phyloP scores from a whole-genome alignment of 2,888 invertebrate genomes.

The Seira musarum region DNA sequence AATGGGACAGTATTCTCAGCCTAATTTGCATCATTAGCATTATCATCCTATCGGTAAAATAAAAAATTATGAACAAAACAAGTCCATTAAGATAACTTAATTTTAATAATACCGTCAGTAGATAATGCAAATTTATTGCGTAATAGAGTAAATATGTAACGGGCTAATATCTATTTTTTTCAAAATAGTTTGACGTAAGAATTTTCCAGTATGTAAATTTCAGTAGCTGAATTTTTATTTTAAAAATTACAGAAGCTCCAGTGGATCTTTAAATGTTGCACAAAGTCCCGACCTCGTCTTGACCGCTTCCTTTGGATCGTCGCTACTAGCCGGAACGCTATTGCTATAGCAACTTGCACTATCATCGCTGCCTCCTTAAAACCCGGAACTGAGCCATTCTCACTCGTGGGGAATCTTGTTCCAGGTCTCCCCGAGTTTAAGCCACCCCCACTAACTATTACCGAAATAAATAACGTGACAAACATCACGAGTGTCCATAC shows the following conservation, averaged over 20 bases:
- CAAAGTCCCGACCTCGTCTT: slow-evolving; percentile 8
- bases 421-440: slow-evolving; percentile 30
- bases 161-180: too few relatives aligned
- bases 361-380: slow-evolving; percentile 25
- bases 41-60: slow-evolving; percentile 37
- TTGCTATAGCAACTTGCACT: slow-evolving; percentile 59
- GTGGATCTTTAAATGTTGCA: slow-evolving; percentile 21
- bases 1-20: slow-evolving; percentile 82
- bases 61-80: too few relatives aligned
- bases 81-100: too few relatives aligned
- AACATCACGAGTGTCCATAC: slow-evolving; percentile 45
- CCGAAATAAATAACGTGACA: slow-evolving; percentile 31
- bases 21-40: slow-evolving; percentile 49
- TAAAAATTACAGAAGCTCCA: slow-evolving; percentile 24
- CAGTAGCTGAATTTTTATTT: neutral
- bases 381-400: slow-evolving; percentile 40
- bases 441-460: slow-evolving; percentile 59
- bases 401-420: slow-evolving; percentile 53
- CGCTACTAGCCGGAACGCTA: slow-evolving; percentile 61
- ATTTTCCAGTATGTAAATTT: too few relatives aligned
- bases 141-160: too few relatives aligned
- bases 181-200: too few relatives aligned
- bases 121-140: too few relatives aligned
- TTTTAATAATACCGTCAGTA: too few relatives aligned
- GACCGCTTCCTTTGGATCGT: slow-evolving; percentile 63